Evolutionary conservation across 2,797 vertebrate genomes (phyloP).

Genomic region (Cyprinella venusta): DNA sequence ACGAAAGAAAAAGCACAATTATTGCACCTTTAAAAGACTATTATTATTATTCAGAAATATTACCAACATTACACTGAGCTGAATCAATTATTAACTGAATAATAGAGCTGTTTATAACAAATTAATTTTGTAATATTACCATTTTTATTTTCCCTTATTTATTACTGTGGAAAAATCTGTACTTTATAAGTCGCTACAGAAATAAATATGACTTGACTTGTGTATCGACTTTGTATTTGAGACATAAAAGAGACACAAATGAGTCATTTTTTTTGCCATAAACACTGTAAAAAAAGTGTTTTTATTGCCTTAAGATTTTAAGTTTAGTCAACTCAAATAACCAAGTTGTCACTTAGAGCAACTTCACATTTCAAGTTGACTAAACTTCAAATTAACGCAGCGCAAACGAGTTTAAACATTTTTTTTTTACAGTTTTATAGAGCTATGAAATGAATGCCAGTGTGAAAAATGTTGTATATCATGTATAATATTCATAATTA

Average conservation of each 20-base stretch:
- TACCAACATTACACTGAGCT: neutral
- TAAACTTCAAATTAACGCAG: too few species aligned
- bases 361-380: too few species aligned
- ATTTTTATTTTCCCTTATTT: neutral
- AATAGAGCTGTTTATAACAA: neutral
- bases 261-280: neutral
- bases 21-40: neutral
- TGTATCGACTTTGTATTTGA: neutral
- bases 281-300: too few species aligned
- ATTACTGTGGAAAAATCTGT: neutral
- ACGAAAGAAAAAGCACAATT: neutral
- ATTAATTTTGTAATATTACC: neutral
- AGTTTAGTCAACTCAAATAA: too few species aligned
- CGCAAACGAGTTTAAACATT: too few species aligned
- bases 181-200: neutral
- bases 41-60: neutral
- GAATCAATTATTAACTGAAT: neutral
- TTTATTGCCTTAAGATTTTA: too few species aligned
- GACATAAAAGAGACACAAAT: neutral
- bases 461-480: too few species aligned
- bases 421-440: neutral
- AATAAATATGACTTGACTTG: neutral
- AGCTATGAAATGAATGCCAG: neutral
- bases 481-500: too few species aligned
- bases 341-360: too few species aligned